phyloP scores from a whole-genome alignment of 2,797 vertebrate genomes.

The Muscicapa comitata region DNA sequence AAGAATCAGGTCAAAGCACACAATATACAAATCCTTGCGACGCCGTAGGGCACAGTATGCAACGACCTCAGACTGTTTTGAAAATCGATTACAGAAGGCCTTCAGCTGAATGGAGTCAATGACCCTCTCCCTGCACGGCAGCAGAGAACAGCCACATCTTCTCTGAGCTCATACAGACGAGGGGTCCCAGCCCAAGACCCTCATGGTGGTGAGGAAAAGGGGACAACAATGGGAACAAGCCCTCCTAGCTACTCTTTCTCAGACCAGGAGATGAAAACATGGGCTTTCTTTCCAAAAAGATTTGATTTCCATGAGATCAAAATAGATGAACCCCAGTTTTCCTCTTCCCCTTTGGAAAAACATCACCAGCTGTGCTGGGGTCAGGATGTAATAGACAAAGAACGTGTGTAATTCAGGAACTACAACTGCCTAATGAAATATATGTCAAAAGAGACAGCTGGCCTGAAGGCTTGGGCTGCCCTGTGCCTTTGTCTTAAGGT shows the following conservation, averaged over 20 bases:
- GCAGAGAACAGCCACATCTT: not conserved
- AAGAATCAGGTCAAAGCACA: slow-evolving; percentile 60
- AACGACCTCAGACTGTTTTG: slow-evolving; percentile 37
- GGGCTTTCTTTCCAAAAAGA: not conserved
- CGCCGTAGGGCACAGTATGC: slow-evolving; percentile 17
- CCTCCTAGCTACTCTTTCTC: not conserved
- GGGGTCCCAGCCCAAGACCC: not conserved
- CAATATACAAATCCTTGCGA: slow-evolving; percentile 25
- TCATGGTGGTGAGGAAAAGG: not conserved
- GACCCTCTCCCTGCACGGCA: not conserved
- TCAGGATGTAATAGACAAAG: slow-evolving; percentile 16
- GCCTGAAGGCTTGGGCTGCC: slow-evolving; percentile 28
- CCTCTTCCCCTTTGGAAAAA: not conserved
- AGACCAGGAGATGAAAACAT: not conserved
- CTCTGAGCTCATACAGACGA: not conserved
- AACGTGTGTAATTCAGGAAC: slow-evolving; percentile 32
- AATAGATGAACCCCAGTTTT: not conserved
- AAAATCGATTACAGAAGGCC: slow-evolving; percentile 54
- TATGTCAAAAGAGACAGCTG: slow-evolving; percentile 58
- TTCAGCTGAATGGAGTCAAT: slow-evolving; percentile 52
- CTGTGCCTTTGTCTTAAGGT: slow-evolving; percentile 36
- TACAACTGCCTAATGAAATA: slow-evolving; percentile 53
- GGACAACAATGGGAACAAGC: not conserved
- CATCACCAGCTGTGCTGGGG: slow-evolving; percentile 40
- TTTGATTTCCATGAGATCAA: not conserved